Base-by-base conservation (phyloP, 2,113 vertebrate species). In the Campylorhamphus procurvoides region DNA sequence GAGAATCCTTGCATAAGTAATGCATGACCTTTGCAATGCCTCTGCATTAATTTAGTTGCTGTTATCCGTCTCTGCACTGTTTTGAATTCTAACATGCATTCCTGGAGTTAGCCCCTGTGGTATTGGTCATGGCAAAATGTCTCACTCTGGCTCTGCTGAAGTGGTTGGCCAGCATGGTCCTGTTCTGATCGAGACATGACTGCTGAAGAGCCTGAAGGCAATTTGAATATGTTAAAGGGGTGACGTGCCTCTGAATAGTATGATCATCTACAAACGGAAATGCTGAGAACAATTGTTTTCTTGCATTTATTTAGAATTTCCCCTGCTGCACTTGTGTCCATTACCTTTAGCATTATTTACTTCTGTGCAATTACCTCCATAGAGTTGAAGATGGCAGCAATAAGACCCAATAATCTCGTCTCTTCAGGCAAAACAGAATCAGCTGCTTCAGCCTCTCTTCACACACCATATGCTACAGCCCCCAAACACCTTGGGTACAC, bases 191-290 rank as follows among this genome's bases (percentile, higher is more conserved):
- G 5, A 42, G 28, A 44, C 0, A 0, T 22, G n/a, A 87, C 37
- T 64, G 11, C 42, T n/a, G 60, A 87, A 42, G 39, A 78, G 23
- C 5, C 59, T 59, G 47, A 46, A 78, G 40, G 40, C 40, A 12
- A 12, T 40, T 40, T 40, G 40, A 78, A 44, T 37, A 17, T 13
- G 25, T 25, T 75, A 78, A 87, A 37, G 22, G 10, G 12, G 12
- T 49, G 73, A 87, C 0, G 0, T 3, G 2, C 20, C 29, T 42
- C 64, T 84, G 66, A 75, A 75, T 0, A 69, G 39, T 2, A 2
- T 22, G 6, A 58, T 77, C 29, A 55, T 27, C 27, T 86, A 28
- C 73, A 87, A 87, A 42, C 20, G 7, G 24, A 11, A 94, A 88
- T 49, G 18, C 40, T 35, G n/a, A 83, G 78, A 55, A 67, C 2